These are phyloP conservation scores for Drosophila recens DNA, from an alignment of 2,888 invertebrate species.

Conservation along the genomic window DNA sequence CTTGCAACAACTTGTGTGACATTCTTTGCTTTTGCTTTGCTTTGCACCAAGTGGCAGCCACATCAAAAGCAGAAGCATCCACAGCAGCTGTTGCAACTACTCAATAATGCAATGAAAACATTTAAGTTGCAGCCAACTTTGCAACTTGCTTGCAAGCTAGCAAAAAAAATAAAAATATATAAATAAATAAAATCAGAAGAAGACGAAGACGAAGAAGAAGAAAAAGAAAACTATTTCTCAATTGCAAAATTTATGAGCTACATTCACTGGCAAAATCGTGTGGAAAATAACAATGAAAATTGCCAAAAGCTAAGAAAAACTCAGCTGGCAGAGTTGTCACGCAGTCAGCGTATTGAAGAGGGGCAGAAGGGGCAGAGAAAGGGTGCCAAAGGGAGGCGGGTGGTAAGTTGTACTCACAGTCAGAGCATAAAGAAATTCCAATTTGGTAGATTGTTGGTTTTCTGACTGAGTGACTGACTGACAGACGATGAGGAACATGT, in stretches of 20 bases:
- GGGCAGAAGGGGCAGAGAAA: no score
- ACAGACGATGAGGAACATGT: conserved; percentile 12
- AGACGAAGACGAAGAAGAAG: no score
- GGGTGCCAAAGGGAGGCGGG: background rate
- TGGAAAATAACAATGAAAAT: conserved; percentile 71
- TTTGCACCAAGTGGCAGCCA: conserved; percentile 43
- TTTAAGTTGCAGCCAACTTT: conserved; percentile 63
- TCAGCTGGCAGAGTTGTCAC: conserved; percentile 38
- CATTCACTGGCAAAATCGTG: conserved; percentile 72
- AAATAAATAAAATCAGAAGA: conserved; percentile 2
- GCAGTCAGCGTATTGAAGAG: conserved; percentile 33
- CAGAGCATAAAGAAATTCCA: conserved; percentile 40
- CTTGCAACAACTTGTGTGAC: conserved; percentile 61
- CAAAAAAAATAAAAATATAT: conserved; percentile 2
- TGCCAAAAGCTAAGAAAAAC: conserved; percentile 51
- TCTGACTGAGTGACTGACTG: conserved; percentile 21
- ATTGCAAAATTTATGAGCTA: conserved; percentile 76
- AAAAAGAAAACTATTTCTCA: conserved; percentile 46
- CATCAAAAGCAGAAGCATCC: conserved; percentile 21
- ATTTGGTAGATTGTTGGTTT: conserved; percentile 42
- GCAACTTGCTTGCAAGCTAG: conserved; percentile 37
- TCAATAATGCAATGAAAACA: conserved; percentile 78
- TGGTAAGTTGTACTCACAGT: background rate
- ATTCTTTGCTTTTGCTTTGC: conserved; percentile 55
- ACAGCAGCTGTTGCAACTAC: conserved; percentile 54